Evolutionary conservation across 1,140 invertebrate genomes (phyloP), one percentile per base, ranked within the genome.

Genomic region (Lethrus apterus): DNA sequence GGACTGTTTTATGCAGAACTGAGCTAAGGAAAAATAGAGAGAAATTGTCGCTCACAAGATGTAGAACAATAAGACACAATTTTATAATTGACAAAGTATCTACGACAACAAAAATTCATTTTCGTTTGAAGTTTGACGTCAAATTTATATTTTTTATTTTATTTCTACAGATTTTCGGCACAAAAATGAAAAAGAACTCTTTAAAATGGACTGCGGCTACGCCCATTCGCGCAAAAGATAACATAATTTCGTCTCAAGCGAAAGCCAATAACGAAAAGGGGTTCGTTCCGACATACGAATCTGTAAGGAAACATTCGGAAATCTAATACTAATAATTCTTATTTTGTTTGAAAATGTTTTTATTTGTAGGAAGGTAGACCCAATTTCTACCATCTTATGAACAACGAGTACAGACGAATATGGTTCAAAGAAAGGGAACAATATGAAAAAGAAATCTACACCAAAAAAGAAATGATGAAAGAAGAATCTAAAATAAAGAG

Each of bases 391-490:
- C 58, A 53, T 31, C 38, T 62, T 29, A 47, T 62, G 43, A 56
- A 51, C 14, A 56, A 59, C 24, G 59, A 62, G 40, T 64, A 64
- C 34, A 52, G 56, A 50, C 48, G 62, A 24, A 52, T 53, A 15
- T 64, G 62, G 62, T 60, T 64, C 23, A 58, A 56, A 24, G 58
- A 63, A 45, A 29, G 54, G 15, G 53, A 30, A 5, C 42, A 40
- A 3, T 58, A 58, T 26, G 54, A 58, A 42, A 58, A 54, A 59
- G 67, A 59, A 5, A 54, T 51, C 7, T 62, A 58, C 29, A 52
- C 54, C 26, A 58, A 52, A 38, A 49, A 55, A 24, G 40, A 56
- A 47, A 48, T 31, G 30, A 53, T 54, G 14, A 57, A 55, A 29
- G 46, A 50, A 21, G 56, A 58, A 32, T 47, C 50, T 2, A 52